A percentile compares a stretch with the other conserved stretches of the same genome.
These are phyloP conservation scores for Rhombomys opimus DNA, from an alignment of 2,113 vertebrate species.

Conservation along the genomic window DNA sequence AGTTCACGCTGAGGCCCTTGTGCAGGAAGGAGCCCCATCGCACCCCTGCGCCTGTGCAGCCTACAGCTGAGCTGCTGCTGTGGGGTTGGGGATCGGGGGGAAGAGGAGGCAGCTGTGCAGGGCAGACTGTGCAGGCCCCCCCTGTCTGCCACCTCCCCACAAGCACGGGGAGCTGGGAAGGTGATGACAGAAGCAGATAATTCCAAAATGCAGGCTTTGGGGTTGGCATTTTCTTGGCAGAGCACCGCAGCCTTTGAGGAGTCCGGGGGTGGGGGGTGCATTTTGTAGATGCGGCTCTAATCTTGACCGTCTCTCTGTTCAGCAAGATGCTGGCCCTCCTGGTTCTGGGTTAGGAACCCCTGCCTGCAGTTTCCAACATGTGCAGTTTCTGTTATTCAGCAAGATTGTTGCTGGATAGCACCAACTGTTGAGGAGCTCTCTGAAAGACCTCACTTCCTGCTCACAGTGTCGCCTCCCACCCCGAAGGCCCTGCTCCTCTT, in stretches of 20 bases:
- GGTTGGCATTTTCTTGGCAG: conserved; percentile 76
- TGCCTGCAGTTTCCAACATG: not conserved
- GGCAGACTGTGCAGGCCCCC: conserved; percentile 41
- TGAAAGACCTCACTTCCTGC: not conserved
- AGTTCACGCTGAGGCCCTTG: not conserved
- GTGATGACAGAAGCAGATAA: conserved; percentile 73
- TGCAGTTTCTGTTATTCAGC: not conserved
- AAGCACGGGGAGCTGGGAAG: conserved; percentile 25
- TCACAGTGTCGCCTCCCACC: not conserved
- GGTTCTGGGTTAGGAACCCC: not conserved
- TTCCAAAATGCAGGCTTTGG: conserved; percentile 6
- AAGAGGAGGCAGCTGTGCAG: conserved; percentile 19
- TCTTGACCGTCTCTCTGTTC: conserved; percentile 16
- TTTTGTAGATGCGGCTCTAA: not conserved
- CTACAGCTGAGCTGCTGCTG: conserved; percentile 40
- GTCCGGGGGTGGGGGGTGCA: not conserved
- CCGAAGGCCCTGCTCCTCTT: not conserved
- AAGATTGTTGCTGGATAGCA: not conserved
- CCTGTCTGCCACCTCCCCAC: conserved; percentile 63
- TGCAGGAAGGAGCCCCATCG: not conserved
- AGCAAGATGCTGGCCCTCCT: not conserved
- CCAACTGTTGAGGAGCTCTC: not conserved
- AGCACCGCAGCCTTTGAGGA: conserved; percentile 8
- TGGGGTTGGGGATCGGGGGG: not conserved
- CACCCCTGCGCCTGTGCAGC: not conserved